Conservation (phyloP, 1,140 invertebrate species). For the Drosophila erecta region DNA sequence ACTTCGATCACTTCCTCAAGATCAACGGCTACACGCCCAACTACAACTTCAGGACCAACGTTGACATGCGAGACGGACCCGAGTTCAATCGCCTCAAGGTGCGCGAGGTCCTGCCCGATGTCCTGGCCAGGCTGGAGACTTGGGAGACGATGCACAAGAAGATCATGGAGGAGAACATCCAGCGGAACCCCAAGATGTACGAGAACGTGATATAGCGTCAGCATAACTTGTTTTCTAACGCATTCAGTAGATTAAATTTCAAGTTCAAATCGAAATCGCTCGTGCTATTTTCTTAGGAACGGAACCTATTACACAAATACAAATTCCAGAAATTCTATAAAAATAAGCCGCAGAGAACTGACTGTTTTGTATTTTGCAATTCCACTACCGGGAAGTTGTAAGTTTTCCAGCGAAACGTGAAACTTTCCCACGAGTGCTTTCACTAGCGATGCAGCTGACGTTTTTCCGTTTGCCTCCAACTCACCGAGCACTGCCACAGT, state of each 20-base stretch:
- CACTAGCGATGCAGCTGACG: conserved; percentile 54
- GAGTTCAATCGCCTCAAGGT: conserved; percentile 66
- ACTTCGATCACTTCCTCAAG: conserved; percentile 82
- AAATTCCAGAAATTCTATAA: background rate
- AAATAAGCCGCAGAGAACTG: background rate
- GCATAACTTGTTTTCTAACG: too few relatives aligned
- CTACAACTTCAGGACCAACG: conserved; percentile 80
- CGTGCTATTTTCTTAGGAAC: background rate
- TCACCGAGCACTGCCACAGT: background rate
- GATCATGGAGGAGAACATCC: conserved; percentile 78
- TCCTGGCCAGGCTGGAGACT: conserved; percentile 53
- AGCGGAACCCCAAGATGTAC: conserved; percentile 80
- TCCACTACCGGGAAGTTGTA: background rate
- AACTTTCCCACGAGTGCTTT: conserved; percentile 43
- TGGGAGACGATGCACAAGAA: conserved; percentile 62
- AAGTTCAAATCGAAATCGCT: conserved; percentile 6
- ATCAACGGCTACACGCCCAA: conserved; percentile 81
- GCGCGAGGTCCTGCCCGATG: conserved; percentile 64
- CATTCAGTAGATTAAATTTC: background rate
- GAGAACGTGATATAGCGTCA: conserved; percentile 61
- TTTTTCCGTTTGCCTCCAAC: conserved; percentile 14
- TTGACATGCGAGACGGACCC: conserved; percentile 70
- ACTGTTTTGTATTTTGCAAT: background rate
- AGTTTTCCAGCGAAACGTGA: conserved; percentile 13
- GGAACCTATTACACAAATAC: background rate